Evolutionary conservation across 1,140 invertebrate species (phyloP), one percentile per base, ranked within the genome.

Genomic region (Zophobas atratus): DNA sequence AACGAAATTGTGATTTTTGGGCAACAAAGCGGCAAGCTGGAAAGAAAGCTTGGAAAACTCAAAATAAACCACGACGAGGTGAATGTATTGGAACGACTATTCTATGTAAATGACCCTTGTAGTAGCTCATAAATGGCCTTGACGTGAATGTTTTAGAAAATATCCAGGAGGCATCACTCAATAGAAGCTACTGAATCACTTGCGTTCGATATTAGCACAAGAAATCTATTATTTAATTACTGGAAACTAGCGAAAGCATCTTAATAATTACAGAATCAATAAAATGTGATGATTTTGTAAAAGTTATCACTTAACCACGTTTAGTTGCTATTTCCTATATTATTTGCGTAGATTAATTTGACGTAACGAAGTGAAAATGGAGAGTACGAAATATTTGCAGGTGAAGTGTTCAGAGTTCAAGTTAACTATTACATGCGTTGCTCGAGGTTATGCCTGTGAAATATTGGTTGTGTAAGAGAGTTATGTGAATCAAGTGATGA

Each of bases 131-230:
- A 67, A 67, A 67, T 67, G 60, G 60, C 60, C 60, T 67, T 67
- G 60, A 67, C 33, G 60, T 43, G 60, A 67, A 67, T 46, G 60
- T 67, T 51, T 67, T 36, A 63, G 57, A 63, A 43, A 43, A 67
- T 67, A 36, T 20, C 60, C 39, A 43, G 0, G 43, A 20, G 56
- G 3, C 36, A 63, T 32, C n/a, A 32, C 38, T 63, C 43, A 20
- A 20, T 67, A 38, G 2, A 67, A n/a, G 38, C 51, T 34, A 34
- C 55, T 35, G 55, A 57, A 34, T 57, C 34, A 33, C 1, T 57
- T 43, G 6, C 39, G n/a, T 67, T 67, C 20, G 2, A 51, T 20
- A 39, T 63, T 63, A 63, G n/a, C n/a, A 39, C 38, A 20, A n/a
- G 6, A 1, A 39, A 8, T 8, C 8, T 63, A 8, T 38, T 6